Evolutionary conservation across 2,888 invertebrate species (phyloP), one percentile per base, ranked within the genome.

Genomic region (Epistrophe grossulariae): DNA sequence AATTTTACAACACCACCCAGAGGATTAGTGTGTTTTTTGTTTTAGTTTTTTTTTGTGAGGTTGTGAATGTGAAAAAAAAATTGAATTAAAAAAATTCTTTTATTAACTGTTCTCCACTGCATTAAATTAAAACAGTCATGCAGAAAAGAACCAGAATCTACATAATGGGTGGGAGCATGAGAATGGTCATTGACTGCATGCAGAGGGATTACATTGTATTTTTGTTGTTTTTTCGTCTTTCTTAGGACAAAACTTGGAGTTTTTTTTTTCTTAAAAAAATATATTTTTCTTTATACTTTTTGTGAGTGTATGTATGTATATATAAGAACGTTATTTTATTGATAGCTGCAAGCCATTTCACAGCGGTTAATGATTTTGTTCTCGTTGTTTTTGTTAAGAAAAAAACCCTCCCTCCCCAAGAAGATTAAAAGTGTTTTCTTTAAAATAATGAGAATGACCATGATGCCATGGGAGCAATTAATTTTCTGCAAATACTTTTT

Each of bases 121-220:
- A 74, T 77, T 79, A 71, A 76, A 80, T 84, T 80, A 59, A 80
- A 76, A 71, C 66, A 6, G 10, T 35, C 11, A 35, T 70, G 74
- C 17, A 62, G 17, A 50, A 45, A 28, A 64, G 7, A 38, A 19
- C 50, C 50, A 73, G 68, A 66, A 78, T 64, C 55, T 48, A 48
- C 55, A 24, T 74, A 68, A 74, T 83, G 55, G 70, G 52, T 55
- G 70, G 13, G 70, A 57, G 78, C 10, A 17, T 10, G 31, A 55
- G 28, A 64, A 48, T 84, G 76, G 80, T 74, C 80, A 84, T 84
- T 84, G 71, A 84, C 76, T 71, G 66, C 13, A 45, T 78, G 60
- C 17, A 24, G 43, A 35, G 43, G 52, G 38, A 48, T 73, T 79
- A 48, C 55, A 11, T 38, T 59, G n/a, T n/a, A n/a, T n/a, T n/a